Evolutionary conservation across 2,113 vertebrate genomes (phyloP), one percentile per base, ranked within the genome.

Genomic region (Saccopteryx leptura): DNA sequence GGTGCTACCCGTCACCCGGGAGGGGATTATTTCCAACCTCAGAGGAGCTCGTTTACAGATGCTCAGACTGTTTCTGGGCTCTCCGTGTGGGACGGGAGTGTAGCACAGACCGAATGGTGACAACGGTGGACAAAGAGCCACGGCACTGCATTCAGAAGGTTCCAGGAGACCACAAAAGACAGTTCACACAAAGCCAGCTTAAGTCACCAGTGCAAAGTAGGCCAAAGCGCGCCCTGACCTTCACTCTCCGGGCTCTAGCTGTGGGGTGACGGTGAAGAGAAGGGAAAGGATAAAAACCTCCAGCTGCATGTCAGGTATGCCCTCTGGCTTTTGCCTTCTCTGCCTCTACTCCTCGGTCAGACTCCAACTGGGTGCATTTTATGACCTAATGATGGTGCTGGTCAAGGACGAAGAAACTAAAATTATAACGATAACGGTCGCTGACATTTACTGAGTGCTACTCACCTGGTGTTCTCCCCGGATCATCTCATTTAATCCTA

Each of bases 61-160:
- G 3, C n/a, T 48, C 52, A 24, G n/a, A 50, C 7, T 19, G 11
- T 24, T 61, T 58, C 65, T 78, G 52, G 66, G 78, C 24, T 54
- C 50, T 66, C 63, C 11, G 2, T 12, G 61, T 26, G 50, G 68
- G 66, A 6, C 12, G 8, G 54, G 4, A 26, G 24, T 4, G 24
- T 0, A 50, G 11, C n/a, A 46, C 46, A 92, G 58, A 79, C 7
- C 14, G 71, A 80, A 33, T 1, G 10, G 31, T 63, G 33, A 60
- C 68, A 63, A 11, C 12, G 26, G 39, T 1, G 10, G 26, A 54
- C 2, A 7, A 28, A 46, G 23, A 18, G 71, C 50, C 9, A 1
- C 24, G 8, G 23, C 0, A 0, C 6, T 11, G 31, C 18, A 5
- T 18, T 61, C 60, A 72, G 74, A 60, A 0, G 3, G 23, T 63